These are phyloP conservation scores for Synergus itoensis DNA, from an alignment of 2,888 invertebrate genomes.

Conservation along the genomic window DNA sequence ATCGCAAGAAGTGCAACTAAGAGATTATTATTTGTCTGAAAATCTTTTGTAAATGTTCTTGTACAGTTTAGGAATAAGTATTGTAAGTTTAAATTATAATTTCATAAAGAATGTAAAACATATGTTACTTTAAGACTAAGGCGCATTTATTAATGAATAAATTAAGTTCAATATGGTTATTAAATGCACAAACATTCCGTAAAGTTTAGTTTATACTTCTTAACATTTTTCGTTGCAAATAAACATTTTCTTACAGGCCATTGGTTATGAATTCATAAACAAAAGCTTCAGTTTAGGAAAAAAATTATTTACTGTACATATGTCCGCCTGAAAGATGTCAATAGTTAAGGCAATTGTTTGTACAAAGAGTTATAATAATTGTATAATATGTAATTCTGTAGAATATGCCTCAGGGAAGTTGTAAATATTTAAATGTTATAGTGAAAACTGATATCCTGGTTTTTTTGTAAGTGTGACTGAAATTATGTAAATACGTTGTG, in stretches of 20 bases:
- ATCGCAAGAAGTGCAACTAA: not conserved
- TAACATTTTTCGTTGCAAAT: too few species aligned
- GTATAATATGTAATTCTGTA: slow-evolving; percentile 19
- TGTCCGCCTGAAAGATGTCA: not conserved
- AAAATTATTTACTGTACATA: slow-evolving; percentile 8
- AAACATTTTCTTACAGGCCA: not conserved
- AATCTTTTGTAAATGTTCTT: not conserved
- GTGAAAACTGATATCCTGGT: not conserved
- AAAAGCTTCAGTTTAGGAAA: not conserved
- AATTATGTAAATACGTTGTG: slow-evolving; percentile 25
- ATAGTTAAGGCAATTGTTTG: slow-evolving; percentile 1
- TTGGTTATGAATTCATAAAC: not conserved
- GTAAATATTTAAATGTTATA: slow-evolving; percentile 25
- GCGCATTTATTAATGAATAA: too few species aligned
- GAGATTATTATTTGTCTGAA: not conserved
- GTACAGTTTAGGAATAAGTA: not conserved
- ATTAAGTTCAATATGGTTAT: too few species aligned
- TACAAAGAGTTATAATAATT: slow-evolving; percentile 5
- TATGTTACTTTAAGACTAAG: too few species aligned
- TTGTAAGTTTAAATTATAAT: not conserved
- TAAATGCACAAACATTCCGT: too few species aligned
- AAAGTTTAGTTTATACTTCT: not conserved
- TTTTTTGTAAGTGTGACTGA: slow-evolving; percentile 3
- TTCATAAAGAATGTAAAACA: too few species aligned
- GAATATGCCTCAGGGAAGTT: slow-evolving; percentile 31